A percentile compares a stretch with the other conserved stretches of the same genome.
Conservation (phyloP, 2,888 invertebrate species). For the Hanleya hanleyi region DNA sequence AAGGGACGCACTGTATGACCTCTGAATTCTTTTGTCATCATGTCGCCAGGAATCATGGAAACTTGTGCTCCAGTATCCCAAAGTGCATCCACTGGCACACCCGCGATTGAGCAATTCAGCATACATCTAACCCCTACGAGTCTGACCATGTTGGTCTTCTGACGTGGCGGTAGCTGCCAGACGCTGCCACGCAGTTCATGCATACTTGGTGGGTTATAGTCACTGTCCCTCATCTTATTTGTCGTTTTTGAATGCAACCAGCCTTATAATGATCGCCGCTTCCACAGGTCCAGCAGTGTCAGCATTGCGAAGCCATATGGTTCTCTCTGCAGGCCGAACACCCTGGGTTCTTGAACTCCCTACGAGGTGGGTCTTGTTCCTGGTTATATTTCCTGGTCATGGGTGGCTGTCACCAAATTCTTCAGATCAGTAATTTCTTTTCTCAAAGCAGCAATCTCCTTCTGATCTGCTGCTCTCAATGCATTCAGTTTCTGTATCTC, state of each 20-base stretch:
- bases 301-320: no score
- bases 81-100: background rate
- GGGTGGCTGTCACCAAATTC: no score
- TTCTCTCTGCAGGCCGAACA: no score
- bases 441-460: no score
- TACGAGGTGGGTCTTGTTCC: no score
- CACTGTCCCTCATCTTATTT: background rate
- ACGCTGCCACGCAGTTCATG: background rate
- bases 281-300: slow-evolving; percentile 1
- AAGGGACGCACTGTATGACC: background rate
- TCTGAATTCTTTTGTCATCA: background rate
- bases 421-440: no score
- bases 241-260: background rate
- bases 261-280: background rate
- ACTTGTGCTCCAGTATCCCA: slow-evolving; percentile 8
- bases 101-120: background rate
- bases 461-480: no score
- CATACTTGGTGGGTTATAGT: no score
- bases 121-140: background rate
- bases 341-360: no score
- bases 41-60: background rate
- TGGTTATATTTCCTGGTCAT: no score
- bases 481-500: no score
- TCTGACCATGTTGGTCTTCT: background rate
- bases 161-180: background rate